Evolutionary conservation across 2,113 vertebrate species (phyloP), one percentile per base, ranked within the genome.

Genomic region (Cavia porcellus): DNA sequence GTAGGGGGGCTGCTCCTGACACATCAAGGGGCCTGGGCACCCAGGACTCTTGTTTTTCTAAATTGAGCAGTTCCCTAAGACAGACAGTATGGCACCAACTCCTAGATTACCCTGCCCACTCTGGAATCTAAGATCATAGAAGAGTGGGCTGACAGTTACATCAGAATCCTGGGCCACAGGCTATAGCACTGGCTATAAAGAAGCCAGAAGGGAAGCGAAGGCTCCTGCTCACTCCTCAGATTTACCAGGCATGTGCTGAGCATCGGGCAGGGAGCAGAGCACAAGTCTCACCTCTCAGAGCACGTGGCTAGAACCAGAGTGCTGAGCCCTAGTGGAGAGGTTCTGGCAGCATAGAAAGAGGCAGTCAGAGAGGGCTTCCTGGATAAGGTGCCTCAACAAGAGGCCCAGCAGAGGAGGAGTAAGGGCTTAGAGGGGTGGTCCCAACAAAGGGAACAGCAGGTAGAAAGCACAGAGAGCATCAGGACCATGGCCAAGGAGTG

Each of bases 291-390:
- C 64, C 32, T 66, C n/a, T 55, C 22, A 2, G 85, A 30, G 59
- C 4, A 4, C 59, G 20, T 50, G 74, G 45, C 77, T 50, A 3
- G 17, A n/a, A 32, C 61, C 28, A 24, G 1, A 1, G 9, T 72
- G 68, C 55, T 3, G 1, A 15, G 35, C 45, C 50, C 50, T 52
- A 9, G 32, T 3, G 15, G 42, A 13, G 28, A 50, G 68, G 77
- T 59, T 75, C 45, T 32, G 82, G 32, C 11, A n/a, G 55, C 42
- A 10, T 8, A 70, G 79, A 79, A 90, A 75, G n/a, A 35, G 47
- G 68, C n/a, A 74, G 47, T 93, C 72, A 24, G 84, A 59, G 66
- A 90, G 86, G 95, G 74, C 93, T 90, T 92, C 75, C 92, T 90
- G 75, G 92, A 92, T 57, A 38, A 92, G 55, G 85, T 11, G 4